Base-by-base conservation (phyloP, 2,797 vertebrate species). In the Orientallactaga sibirica region DNA sequence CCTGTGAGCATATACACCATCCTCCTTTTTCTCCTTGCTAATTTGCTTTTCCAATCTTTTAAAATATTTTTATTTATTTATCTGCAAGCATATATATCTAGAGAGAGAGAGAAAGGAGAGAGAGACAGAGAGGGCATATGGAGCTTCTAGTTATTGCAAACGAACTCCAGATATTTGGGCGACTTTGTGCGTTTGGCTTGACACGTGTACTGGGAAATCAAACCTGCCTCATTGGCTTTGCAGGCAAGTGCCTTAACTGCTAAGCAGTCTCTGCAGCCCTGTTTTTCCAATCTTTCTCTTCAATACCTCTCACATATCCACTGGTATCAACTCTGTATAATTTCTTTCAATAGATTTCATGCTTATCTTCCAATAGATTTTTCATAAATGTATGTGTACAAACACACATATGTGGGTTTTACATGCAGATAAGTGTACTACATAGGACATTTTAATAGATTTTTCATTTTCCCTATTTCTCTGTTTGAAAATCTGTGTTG, bases 401-500 rank as follows among this genome's bases (percentile, higher is more conserved):
- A 37, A 66, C 10, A n/a, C 18, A 75, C 3, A 22, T 29, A 16
- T 2, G 33, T 48, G 15, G 14, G 20, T 19, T 68, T 88, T 75
- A 79, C 12, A 70, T 25, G 66, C 77, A 62, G 29, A 4, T 71
- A 58, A 66, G 24, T 70, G 33, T 10, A 24, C 22, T 55, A 12
- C 19, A 33, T 20, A 11, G 24, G 29, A 29, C 43, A 5, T 24
- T 29, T 79, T 25, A 52, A 81, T 37, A 43, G 9, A 62, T 78
- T 68, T 85, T 27, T 87, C 22, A 33, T 25, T 93, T 92, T 75
- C 9, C 27, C 22, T 90, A 83, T 76, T 66, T 70, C 7, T 82
- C 5, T 82, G 18, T 67, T 84, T 87, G 3, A 37, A 80, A 68
- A 29, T 41, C 15, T 89, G 7, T 41, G 20, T 58, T 48, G n/a